Base-by-base conservation (phyloP, 2,797 vertebrate species). In the Lacerta viridis region DNA sequence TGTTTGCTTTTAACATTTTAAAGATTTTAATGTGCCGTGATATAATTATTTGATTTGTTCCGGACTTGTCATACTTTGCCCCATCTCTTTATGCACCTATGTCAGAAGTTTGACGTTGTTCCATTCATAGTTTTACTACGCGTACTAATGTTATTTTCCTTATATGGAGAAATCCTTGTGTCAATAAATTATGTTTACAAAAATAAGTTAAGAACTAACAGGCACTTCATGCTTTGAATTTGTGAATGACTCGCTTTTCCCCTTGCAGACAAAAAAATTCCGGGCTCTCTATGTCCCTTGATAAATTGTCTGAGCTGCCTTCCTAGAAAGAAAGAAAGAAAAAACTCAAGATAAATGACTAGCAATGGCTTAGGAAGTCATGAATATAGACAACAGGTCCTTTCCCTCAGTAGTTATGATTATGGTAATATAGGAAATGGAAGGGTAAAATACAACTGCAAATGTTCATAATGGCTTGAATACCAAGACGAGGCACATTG, bases 401-500 rank as follows among this genome's bases (percentile, higher is more conserved):
- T n/a, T 85, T 61, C 36, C 27, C 27, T 43, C 46, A 84, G 13
- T 82, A 66, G 39, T 83, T 59, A 50, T 68, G 68, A 50, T 69
- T 36, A 25, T 66, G 61, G 8, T 55, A n/a, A 80, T 59, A 50
- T 36, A 46, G 71, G 39, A 27, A 61, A 39, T n/a, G 71, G 81
- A 71, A 83, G 3, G 29, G n/a, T 7, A 55, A 55, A 15, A 84
- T 17, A 13, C 23, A 71, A 17, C 41, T 91, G 82, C 69, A 81
- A 90, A 8, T 23, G 86, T 74, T 82, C 50, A 89, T 80, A 27
- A 61, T 72, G 80, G 84, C 69, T 83, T 91, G 64, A 80, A 64
- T 90, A 94, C 50, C 61, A 80, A 27, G 18, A 78, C 3, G 5
- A 76, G 55, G 55, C n/a, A 61, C 90, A 90, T 91, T 81, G 90